Base-by-base conservation (phyloP, 2,113 vertebrate genomes). In the Rhinopomastus cyanomelas region DNA sequence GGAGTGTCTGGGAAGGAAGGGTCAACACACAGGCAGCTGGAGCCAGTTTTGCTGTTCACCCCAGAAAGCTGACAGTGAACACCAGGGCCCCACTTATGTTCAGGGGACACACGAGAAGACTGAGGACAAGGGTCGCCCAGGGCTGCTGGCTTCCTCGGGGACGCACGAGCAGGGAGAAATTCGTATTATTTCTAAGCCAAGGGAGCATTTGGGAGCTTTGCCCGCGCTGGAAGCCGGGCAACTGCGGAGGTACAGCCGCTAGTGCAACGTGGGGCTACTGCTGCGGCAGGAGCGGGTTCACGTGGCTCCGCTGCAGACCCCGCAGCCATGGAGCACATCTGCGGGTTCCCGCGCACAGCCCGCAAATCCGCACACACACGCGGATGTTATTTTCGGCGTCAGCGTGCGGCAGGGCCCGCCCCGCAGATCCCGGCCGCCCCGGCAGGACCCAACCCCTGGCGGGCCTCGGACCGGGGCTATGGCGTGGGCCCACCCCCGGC, bases 261-360 rank as follows among this genome's bases (percentile, higher is more conserved):
- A 92, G 92, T 94, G 92, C 91, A 86, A 94, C 65, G 69, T 42
- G 36, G 25, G 9, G 57, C 32, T 23, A 29, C 61, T 72, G 88
- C 85, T 29, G 89, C 94, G 57, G 89, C 92, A 57, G 77, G 39
- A 85, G 81, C 59, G n/a, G 60, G 5, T 64, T 80, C 92, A 86
- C 81, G 90, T 94, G 94, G 52, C 74, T 56, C 53, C 71, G 17
- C 71, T 15, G 87, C 69, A 77, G 66, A 18, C 39, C 39, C 39
- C 39, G 39, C 39, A 42, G 39, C 39, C 39, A 42, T 42, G 39
- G 11, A 2, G 30, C 79, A 19, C 71, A 16, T 25, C 48, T 34
- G 10, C 30, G 39, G 14, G 25, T 22, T 7, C 4, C 11, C 6
- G 7, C 8, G 7, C 32, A 46, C 19, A 66, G 19, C 30, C 75